Evolutionary conservation across 2,797 vertebrate species (phyloP).

Genomic region (Oryzias sinensis): DNA sequence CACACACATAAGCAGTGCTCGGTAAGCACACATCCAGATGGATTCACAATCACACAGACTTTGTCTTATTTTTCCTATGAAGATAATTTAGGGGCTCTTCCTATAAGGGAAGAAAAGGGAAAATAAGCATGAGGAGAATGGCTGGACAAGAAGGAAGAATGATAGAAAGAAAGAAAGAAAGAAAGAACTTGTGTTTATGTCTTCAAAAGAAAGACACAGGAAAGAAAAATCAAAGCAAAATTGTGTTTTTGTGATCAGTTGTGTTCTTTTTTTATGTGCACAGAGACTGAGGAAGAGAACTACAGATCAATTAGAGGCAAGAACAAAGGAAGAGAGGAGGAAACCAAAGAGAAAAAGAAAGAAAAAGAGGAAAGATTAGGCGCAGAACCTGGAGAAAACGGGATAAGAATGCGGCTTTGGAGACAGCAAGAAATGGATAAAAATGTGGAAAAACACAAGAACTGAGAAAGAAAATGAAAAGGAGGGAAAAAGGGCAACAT

Average conservation of each 20-base stretch:
- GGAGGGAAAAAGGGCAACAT: slow-evolving; percentile 72
- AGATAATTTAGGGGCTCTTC: slow-evolving; percentile 78
- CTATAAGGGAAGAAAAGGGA: slow-evolving; percentile 77
- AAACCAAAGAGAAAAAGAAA: slow-evolving; percentile 30
- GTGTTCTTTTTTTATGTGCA: slow-evolving; percentile 44
- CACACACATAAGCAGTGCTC: slow-evolving; percentile 65
- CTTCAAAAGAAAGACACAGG: slow-evolving; percentile 15
- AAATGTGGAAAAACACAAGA: slow-evolving; percentile 45
- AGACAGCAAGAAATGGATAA: slow-evolving; percentile 70
- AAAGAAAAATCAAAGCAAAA: slow-evolving; percentile 17
- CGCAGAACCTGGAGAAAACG: slow-evolving; percentile 74
- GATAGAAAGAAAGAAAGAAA: slow-evolving; percentile 5
- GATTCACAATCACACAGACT: slow-evolving; percentile 70
- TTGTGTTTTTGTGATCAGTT: slow-evolving; percentile 34
- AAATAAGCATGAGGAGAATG: slow-evolving; percentile 77
- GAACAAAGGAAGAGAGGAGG: slow-evolving; percentile 26
- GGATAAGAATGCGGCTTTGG: slow-evolving; percentile 65
- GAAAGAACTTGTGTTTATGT: slow-evolving; percentile 24
- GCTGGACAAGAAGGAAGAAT: slow-evolving; percentile 46
- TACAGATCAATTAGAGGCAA: slow-evolving; percentile 44
- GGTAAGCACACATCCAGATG: slow-evolving; percentile 71
- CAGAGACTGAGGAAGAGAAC: slow-evolving; percentile 27
- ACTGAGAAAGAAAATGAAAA: slow-evolving; percentile 55
- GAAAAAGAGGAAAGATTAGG: slow-evolving; percentile 41
- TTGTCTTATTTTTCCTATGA: slow-evolving; percentile 79